Base-by-base conservation (phyloP, 2,888 invertebrate species). In the Meandrusa payeni region DNA sequence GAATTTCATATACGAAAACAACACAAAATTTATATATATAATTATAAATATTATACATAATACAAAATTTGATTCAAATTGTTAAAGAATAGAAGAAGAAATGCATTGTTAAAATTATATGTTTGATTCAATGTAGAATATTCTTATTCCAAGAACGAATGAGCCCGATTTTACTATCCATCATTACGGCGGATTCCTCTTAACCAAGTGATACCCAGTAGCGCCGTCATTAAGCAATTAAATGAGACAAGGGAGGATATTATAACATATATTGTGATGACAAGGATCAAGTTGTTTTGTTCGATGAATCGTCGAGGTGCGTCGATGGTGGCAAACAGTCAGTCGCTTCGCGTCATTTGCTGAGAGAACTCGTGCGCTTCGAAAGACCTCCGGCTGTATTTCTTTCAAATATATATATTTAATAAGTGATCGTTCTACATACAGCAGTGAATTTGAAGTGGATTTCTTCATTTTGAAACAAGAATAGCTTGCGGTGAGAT, bases 241-340 rank as follows among this genome's bases (percentile, higher is more conserved):
- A 53, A 48, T 53, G 51, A 50, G 47, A 31, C 41, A 60, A 64
- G 63, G 69, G 67, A 62, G 54, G 56, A 55, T 50, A 23, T 47
- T n/a, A n/a, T n/a, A n/a, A n/a, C n/a, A n/a, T n/a, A 51, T 50
- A 52, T 48, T 50, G 49, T 45, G 50, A 47, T 50, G n/a, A n/a
- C n/a, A 53, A 54, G 64, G 73, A 55, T 55, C 69, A 54, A 49
- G 52, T 26, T 24, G 22, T 29, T 23, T 36, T 27, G 41, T 46
- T 64, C 60, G 69, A 69, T 76, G 72, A 78, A 66, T 72, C 76
- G 69, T 81, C 75, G 76, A 76, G 75, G 76, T 67, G 59, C 68
- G 70, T 54, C 51, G 55, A 53, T 56, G 46, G 62, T 52, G 52
- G 48, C 48, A 34, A 51, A 61, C 53, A 65, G 62, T 51, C 75